Base-by-base conservation (phyloP, 2,888 invertebrate genomes). In the Megamerina dolium region DNA sequence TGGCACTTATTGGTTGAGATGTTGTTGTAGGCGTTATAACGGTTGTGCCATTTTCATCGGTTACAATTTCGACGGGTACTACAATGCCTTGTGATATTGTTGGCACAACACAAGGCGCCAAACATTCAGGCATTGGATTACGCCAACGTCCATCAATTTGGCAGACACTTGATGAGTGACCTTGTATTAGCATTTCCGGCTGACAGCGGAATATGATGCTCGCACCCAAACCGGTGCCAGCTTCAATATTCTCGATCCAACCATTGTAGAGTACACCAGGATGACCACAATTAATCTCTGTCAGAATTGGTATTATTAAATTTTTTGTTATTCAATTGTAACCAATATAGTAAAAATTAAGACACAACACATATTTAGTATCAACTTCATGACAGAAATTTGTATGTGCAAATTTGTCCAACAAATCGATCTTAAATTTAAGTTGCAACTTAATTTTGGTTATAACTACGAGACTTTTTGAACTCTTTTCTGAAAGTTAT, bases 231-330 rank as follows among this genome's bases (percentile, higher is more conserved):
- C 88, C 91, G 4, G 93, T 94, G 19, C 91, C 92, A 23, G 81
- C 80, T 55, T 90, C 89, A 46, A 88, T 86, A 65, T 90, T 90
- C 73, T 92, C 91, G 58, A 85, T 77, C 87, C 94, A 96, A 4
- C 99, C 97, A 65, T 99, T 96, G 80, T 89, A 91, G 8, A 99
- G 79, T 36, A 86, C 81, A 3, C 93, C 94, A 0, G 96, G 93
- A 58, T 87, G 84, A 1, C 94, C 93, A 73, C 97, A 99, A 74
- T 96, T 91, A 61, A 99, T 95, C 77, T 96, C 97, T 92, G 46
- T 23, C 46, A 33, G 4, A 6, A 29, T 2, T 4, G 27, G 30
- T n/a, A n/a, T n/a, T n/a, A n/a, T n/a, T n/a, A n/a, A n/a, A n/a
- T n/a, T n/a, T n/a, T n/a, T n/a, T n/a, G n/a, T n/a, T n/a, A n/a